Percentiles rank a stretch among this genome's conserved stretches.
These are phyloP conservation scores for Penaeus japonicus DNA, from an alignment of 1,140 invertebrate species.

Conservation along the genomic window DNA sequence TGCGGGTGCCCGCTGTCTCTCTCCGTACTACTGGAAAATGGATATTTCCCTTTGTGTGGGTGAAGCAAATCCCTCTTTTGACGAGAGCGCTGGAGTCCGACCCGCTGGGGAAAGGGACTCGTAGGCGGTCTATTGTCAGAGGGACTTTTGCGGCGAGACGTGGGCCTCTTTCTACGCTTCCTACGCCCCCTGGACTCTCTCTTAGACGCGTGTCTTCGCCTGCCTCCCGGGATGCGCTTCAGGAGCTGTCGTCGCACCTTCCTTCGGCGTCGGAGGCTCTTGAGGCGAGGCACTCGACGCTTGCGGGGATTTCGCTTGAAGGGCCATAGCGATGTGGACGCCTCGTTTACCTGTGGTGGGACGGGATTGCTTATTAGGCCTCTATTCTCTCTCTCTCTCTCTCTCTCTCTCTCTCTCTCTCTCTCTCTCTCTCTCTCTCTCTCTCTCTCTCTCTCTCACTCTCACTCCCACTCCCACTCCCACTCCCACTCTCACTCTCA, in stretches of 20 bases:
- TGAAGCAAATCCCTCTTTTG: neutral
- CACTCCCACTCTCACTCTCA: neutral
- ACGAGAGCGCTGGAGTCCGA: neutral
- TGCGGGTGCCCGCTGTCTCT: no score
- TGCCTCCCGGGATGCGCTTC: no score
- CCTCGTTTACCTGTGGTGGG: neutral
- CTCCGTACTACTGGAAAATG: no score
- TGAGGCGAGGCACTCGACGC: neutral
- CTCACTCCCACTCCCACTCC: neutral
- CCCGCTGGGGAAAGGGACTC: neutral
- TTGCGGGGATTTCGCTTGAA: neutral
- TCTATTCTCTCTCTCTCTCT: neutral
- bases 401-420: no score
- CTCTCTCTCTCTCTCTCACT: conserved; percentile 7
- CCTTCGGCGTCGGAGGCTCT: no score
- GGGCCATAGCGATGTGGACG: neutral
- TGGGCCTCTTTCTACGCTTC: neutral
- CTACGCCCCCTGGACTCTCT: neutral
- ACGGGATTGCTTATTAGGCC: neutral
- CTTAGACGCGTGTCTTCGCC: neutral
- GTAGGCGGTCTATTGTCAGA: neutral
- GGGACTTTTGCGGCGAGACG: no score
- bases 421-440: neutral
- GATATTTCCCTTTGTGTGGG: neutral
- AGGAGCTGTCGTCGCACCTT: no score